phyloP scores from a whole-genome alignment of 2,797 vertebrate genomes.

The Rhyacichthys aspro region DNA sequence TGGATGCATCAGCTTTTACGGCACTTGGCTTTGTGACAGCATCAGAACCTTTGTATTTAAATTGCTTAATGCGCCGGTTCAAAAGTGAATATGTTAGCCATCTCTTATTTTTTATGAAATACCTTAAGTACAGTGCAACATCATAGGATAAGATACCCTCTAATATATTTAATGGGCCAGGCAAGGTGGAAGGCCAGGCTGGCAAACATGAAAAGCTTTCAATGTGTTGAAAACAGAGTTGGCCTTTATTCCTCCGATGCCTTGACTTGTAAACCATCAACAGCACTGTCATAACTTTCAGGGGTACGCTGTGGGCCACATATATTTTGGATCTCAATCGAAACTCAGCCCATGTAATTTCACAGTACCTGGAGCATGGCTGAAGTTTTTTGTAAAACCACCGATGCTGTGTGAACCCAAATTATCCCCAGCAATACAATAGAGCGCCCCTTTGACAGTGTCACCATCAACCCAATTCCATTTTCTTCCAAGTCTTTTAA shows the following conservation, averaged over 20 bases:
- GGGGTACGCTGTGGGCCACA: conserved; percentile 25
- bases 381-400: conserved; percentile 38
- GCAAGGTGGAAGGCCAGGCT: conserved; percentile 42
- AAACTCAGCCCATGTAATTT: conserved; percentile 16
- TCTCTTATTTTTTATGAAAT: no score
- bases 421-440: conserved; percentile 26
- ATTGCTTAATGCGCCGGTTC: no score
- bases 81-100: no score
- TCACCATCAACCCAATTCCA: conserved; percentile 12
- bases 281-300: conserved; percentile 10
- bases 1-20: conserved; percentile 4
- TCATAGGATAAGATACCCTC: conserved; percentile 44
- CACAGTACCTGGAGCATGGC: conserved; percentile 26
- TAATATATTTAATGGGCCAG: conserved; percentile 36
- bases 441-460: conserved; percentile 24
- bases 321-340: conserved; percentile 23
- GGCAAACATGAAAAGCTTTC: conserved; percentile 39
- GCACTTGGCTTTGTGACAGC: background rate
- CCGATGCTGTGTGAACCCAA: conserved; percentile 24
- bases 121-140: conserved; percentile 13
- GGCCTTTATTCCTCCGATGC: conserved; percentile 25
- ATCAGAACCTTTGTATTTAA: no score
- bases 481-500: conserved; percentile 25
- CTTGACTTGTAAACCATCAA: conserved; percentile 20
- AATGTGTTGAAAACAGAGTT: conserved; percentile 34